Evolutionary conservation across 2,888 invertebrate species (phyloP).

Genomic region (Amiota minor): DNA sequence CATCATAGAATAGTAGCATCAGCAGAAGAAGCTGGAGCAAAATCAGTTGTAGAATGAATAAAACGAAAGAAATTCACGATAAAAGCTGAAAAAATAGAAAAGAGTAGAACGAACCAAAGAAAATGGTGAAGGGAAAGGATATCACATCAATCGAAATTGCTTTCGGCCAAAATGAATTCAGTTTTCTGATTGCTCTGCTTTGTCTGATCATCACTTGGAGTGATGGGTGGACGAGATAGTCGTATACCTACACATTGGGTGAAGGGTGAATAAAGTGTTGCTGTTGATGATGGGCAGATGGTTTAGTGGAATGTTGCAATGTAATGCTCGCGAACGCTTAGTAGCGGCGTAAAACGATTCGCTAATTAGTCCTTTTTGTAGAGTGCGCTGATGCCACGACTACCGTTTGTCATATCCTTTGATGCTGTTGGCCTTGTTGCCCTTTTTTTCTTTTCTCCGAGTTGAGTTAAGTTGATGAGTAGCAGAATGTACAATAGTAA

Average conservation of each 20-base stretch:
- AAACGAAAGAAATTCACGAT: neutral
- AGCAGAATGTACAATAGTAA: neutral
- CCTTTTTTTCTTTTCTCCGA: neutral
- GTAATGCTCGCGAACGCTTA: neutral
- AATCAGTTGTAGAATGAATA: neutral
- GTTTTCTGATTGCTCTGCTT: constrained; percentile 14
- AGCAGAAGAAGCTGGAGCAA: too few relatives aligned
- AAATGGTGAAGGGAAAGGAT: neutral
- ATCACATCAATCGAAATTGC: constrained; percentile 28
- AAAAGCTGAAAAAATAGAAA: neutral
- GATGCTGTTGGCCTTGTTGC: neutral
- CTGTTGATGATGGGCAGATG: neutral
- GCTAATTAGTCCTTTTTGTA: constrained; percentile 28
- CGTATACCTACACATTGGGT: too few relatives aligned
- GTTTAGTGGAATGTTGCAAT: neutral
- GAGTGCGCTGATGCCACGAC: neutral
- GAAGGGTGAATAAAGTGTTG: neutral
- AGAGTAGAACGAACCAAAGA: neutral
- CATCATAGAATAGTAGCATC: neutral
- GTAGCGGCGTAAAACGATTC: neutral
- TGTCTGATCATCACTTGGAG: neutral
- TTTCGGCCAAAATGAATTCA: constrained; percentile 26
- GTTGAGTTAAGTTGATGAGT: neutral
- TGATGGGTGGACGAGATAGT: too few relatives aligned
- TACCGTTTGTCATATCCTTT: neutral